Percentiles rank a stretch among this genome's conserved stretches.
These are phyloP conservation scores for Tapirus indicus DNA, from an alignment of 2,797 vertebrate genomes.

Conservation along the genomic window DNA sequence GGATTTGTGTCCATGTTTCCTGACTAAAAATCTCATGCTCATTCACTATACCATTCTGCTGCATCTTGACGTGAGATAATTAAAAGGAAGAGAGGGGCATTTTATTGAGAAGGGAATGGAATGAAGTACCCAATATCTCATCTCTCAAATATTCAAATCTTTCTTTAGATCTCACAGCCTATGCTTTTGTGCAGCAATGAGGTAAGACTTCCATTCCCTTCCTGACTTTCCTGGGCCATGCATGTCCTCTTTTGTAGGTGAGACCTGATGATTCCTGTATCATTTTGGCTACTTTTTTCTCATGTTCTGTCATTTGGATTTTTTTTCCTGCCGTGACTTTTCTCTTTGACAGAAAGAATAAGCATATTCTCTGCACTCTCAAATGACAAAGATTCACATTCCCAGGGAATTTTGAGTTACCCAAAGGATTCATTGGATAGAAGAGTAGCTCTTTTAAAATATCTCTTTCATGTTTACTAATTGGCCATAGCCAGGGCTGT, in stretches of 20 bases:
- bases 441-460: conserved; percentile 4
- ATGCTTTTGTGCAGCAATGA: neutral
- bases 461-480: conserved; percentile 53
- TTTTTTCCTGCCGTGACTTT: neutral
- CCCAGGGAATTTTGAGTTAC: neutral
- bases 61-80: neutral
- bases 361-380: neutral
- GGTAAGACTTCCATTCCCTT: neutral
- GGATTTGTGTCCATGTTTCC: neutral
- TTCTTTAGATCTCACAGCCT: neutral
- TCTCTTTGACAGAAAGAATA: conserved; percentile 8
- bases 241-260: neutral
- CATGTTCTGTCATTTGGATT: neutral
- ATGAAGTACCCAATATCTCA: neutral
- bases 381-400: conserved; percentile 27
- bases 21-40: neutral
- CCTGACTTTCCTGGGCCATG: neutral
- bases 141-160: neutral
- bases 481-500: neutral
- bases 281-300: neutral
- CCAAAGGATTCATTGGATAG: neutral
- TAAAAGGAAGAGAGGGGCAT: neutral
- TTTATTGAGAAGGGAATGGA: neutral
- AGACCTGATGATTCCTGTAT: neutral
- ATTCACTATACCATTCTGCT: neutral